These are phyloP conservation scores for Schizothorax lantsangensis DNA, from an alignment of 2,797 vertebrate species.

Conservation along the genomic window DNA sequence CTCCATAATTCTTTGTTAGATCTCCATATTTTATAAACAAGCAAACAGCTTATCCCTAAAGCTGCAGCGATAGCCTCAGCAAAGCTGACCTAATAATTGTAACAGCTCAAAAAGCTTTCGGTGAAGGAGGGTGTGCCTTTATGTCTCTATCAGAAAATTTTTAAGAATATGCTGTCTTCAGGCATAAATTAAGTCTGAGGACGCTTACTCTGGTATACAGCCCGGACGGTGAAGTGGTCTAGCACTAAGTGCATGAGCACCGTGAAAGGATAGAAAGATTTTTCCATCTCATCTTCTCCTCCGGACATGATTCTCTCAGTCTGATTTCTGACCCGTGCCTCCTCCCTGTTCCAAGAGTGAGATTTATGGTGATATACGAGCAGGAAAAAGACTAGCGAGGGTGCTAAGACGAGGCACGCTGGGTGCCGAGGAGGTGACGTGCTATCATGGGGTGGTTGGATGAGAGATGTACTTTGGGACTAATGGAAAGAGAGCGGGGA, in stretches of 20 bases:
- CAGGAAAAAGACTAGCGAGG: constrained; percentile 43
- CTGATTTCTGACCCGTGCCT: constrained; percentile 40
- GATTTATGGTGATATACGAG: constrained; percentile 46
- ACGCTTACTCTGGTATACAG: constrained; percentile 27
- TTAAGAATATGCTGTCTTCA: constrained; percentile 43
- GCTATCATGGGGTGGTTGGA: not conserved
- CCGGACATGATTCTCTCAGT: constrained; percentile 32
- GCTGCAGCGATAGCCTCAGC: constrained; percentile 3
- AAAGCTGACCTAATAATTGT: constrained; percentile 27
- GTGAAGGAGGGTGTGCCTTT: not conserved
- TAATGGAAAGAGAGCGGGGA: constrained; percentile 24
- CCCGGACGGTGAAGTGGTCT: constrained; percentile 40
- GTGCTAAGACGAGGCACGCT: constrained; percentile 8
- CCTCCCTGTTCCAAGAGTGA: constrained; percentile 39
- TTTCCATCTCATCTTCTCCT: constrained; percentile 48
- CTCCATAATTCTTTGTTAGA: constrained; percentile 22
- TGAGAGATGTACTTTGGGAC: constrained; percentile 15
- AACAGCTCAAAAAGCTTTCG: not conserved
- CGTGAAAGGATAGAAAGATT: constrained; percentile 44
- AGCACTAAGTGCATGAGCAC: constrained; percentile 39
- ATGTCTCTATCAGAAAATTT: not conserved
- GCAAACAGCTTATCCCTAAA: constrained; percentile 5
- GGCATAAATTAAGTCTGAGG: constrained; percentile 39
- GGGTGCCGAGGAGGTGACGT: constrained; percentile 15
- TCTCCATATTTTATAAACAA: constrained; percentile 28